Conservation (phyloP, 2,113 vertebrate species). For the Mustelus asterias region DNA sequence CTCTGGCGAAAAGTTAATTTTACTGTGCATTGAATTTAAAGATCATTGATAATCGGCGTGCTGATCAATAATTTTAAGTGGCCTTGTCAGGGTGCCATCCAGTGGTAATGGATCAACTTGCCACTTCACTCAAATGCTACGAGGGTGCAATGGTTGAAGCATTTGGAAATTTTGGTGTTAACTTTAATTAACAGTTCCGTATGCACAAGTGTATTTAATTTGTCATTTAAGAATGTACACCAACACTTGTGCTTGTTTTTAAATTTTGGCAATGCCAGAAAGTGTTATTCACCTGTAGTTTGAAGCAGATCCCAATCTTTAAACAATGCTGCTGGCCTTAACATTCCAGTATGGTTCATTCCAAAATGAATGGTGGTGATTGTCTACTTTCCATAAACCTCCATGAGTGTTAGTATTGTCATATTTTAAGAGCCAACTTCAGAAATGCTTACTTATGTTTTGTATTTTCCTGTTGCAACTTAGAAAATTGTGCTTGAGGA, state of each 20-base stretch:
- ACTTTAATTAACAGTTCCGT: not conserved
- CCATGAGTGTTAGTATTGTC: not conserved
- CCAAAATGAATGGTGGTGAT: not conserved
- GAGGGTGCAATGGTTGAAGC: not conserved
- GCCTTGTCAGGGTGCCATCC: not conserved
- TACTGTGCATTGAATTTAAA: not conserved
- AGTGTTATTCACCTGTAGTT: not conserved
- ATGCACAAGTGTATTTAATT: not conserved
- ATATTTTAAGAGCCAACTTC: not conserved
- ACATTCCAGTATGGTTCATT: not conserved
- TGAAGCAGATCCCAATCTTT: not conserved
- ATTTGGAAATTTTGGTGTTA: not conserved
- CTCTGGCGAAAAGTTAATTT: conserved; percentile 29
- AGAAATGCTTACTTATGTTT: not conserved
- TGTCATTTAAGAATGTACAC: not conserved
- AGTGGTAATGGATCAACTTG: not conserved
- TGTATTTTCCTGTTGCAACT: not conserved
- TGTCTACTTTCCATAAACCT: not conserved
- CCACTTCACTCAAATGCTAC: not conserved
- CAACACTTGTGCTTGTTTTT: not conserved
- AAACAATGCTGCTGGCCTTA: not conserved
- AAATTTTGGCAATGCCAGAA: not conserved
- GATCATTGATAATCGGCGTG: not conserved
- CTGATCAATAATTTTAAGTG: not conserved
- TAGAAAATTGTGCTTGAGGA: not conserved